phyloP scores from a whole-genome alignment of 2,888 invertebrate genomes.

The Platycheirus rosarum region DNA sequence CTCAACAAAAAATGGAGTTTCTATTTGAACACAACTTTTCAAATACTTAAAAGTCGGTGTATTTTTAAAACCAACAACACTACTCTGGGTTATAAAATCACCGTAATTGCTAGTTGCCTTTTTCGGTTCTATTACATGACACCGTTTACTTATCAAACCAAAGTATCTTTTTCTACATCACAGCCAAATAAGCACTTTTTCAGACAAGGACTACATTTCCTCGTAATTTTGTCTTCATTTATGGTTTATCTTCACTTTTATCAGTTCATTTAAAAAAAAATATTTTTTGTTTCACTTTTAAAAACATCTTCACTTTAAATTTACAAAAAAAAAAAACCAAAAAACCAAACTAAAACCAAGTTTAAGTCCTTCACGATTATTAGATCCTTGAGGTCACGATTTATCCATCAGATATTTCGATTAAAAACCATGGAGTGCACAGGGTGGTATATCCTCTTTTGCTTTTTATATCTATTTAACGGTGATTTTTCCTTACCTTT shows the following conservation, averaged over 20 bases:
- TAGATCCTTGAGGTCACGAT: conserved; percentile 43
- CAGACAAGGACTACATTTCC: conserved; percentile 9
- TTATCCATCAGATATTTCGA: conserved; percentile 45
- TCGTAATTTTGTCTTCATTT: neutral
- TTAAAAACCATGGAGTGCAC: too few relatives aligned
- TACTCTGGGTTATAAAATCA: too few relatives aligned
- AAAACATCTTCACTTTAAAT: neutral
- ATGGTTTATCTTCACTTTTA: neutral
- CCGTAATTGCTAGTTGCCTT: conserved; percentile 17
- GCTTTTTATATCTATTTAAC: conserved; percentile 1
- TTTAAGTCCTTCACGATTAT: conserved; percentile 27
- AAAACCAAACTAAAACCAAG: conserved; percentile 28
- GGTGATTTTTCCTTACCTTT: conserved; percentile 66
- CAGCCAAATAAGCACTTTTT: conserved; percentile 16
- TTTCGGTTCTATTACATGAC: neutral
- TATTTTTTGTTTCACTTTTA: neutral
- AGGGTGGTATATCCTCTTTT: conserved; percentile 43
- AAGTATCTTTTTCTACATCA: conserved; percentile 3
- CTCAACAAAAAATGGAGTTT: too few relatives aligned
- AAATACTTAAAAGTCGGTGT: neutral
- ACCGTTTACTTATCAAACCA: neutral
- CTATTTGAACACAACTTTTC: neutral
- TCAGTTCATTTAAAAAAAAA: conserved; percentile 16
- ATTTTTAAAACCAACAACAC: too few relatives aligned
- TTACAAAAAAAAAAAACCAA: neutral